phyloP scores from a whole-genome alignment of 2,888 invertebrate genomes.

The Andrena minutula region DNA sequence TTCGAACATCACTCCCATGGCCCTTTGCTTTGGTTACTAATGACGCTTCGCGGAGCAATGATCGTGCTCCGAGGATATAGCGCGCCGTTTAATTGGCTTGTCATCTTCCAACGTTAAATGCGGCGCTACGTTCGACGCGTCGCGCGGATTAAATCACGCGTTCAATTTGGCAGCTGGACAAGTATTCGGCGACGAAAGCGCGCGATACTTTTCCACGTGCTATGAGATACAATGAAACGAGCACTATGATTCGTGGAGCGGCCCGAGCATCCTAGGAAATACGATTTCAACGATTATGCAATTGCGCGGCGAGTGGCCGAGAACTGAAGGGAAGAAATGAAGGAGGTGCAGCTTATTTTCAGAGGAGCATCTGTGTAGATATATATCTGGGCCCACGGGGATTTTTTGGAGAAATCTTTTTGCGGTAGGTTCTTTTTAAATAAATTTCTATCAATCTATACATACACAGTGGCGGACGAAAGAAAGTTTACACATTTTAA shows the following conservation, averaged over 20 bases:
- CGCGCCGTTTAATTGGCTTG: conserved; percentile 58
- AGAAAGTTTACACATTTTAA: too few relatives aligned
- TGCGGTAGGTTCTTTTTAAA: too few relatives aligned
- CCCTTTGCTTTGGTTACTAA: conserved; percentile 44
- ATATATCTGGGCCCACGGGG: too few relatives aligned
- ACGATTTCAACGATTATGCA: background rate
- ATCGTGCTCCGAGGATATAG: conserved; percentile 24
- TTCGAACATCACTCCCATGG: background rate
- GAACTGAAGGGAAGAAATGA: too few relatives aligned
- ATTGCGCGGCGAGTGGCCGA: background rate
- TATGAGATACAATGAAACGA: background rate
- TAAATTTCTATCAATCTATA: too few relatives aligned
- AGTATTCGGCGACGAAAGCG: conserved; percentile 15
- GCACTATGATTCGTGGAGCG: background rate
- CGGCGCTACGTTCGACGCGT: conserved; percentile 49
- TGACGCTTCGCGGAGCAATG: conserved; percentile 22
- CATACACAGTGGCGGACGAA: too few relatives aligned
- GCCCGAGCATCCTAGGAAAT: background rate
- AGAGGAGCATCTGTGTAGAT: too few relatives aligned
- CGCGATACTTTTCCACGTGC: conserved; percentile 1
- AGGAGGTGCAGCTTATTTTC: too few relatives aligned
- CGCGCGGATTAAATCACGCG: conserved; percentile 54
- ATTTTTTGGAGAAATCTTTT: too few relatives aligned
- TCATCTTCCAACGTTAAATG: conserved; percentile 49
- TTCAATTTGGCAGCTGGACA: conserved; percentile 56